phyloP scores from a whole-genome alignment of 2,113 vertebrate genomes.

The Columba livia region DNA sequence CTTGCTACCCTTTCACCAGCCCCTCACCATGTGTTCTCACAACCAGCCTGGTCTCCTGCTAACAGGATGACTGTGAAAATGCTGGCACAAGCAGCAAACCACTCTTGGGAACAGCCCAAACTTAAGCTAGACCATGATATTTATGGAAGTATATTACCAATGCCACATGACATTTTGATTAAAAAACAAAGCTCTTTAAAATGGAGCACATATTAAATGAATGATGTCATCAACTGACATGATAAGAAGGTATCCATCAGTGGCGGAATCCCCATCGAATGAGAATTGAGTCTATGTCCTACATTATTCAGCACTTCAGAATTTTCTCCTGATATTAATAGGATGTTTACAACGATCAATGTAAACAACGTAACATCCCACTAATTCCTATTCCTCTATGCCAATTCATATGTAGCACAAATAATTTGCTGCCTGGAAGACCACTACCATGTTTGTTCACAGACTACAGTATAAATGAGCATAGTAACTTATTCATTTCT shows the following conservation, averaged over 20 bases:
- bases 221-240: background rate
- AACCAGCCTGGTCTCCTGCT: background rate
- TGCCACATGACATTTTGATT: background rate
- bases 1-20: background rate
- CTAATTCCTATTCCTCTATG: background rate
- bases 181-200: background rate
- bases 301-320: background rate
- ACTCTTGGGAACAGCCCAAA: background rate
- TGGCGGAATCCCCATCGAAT: background rate
- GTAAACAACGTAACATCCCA: background rate
- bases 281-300: background rate
- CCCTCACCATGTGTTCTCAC: fast-evolving
- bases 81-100: background rate
- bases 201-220: background rate
- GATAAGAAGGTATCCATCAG: background rate
- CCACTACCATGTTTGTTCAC: background rate
- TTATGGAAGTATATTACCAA: background rate
- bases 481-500: background rate
- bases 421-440: background rate
- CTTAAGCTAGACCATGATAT: fast-evolving
- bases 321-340: background rate
- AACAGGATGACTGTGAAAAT: background rate
- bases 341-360: background rate
- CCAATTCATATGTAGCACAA: background rate
- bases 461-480: background rate